These are phyloP conservation scores for Drosophila saltans DNA, from an alignment of 1,140 invertebrate species.

Conservation along the genomic window DNA sequence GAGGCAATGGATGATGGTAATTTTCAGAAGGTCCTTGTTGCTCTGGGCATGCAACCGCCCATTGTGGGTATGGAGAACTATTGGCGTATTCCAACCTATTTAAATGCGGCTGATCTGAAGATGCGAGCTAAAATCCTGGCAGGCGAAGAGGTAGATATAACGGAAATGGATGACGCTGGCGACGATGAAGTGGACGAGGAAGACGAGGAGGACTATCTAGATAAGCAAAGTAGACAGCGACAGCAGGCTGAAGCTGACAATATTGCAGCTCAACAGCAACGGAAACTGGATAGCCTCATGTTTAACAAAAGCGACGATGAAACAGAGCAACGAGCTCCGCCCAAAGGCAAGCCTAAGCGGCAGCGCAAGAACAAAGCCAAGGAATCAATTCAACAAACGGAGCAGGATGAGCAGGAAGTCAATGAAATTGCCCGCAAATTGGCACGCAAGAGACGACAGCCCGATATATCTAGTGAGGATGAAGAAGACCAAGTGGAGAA, in stretches of 20 bases:
- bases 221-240: constrained; percentile 66
- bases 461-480: constrained; percentile 60
- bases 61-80: constrained; percentile 85
- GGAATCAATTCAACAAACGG: constrained; percentile 26
- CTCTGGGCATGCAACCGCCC: constrained; percentile 85
- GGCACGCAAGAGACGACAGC: constrained; percentile 62
- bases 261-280: constrained; percentile 59
- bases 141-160: constrained; percentile 73
- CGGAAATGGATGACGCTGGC: neutral
- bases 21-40: constrained; percentile 85
- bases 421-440: constrained; percentile 63
- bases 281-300: constrained; percentile 70
- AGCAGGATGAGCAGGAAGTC: constrained; percentile 50
- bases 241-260: constrained; percentile 47
- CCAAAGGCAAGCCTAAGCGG: constrained; percentile 46
- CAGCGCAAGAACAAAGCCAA: constrained; percentile 44
- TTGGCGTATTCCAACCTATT: constrained; percentile 86
- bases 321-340: constrained; percentile 48
- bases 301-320: constrained; percentile 82
- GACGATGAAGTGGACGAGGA: constrained; percentile 16
- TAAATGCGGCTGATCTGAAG: constrained; percentile 83
- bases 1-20: constrained; percentile 85
- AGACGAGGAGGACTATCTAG: constrained; percentile 67
- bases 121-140: constrained; percentile 65
- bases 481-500: neutral